phyloP scores from a whole-genome alignment of 1,140 invertebrate genomes.

The Anthonomus grandis region DNA sequence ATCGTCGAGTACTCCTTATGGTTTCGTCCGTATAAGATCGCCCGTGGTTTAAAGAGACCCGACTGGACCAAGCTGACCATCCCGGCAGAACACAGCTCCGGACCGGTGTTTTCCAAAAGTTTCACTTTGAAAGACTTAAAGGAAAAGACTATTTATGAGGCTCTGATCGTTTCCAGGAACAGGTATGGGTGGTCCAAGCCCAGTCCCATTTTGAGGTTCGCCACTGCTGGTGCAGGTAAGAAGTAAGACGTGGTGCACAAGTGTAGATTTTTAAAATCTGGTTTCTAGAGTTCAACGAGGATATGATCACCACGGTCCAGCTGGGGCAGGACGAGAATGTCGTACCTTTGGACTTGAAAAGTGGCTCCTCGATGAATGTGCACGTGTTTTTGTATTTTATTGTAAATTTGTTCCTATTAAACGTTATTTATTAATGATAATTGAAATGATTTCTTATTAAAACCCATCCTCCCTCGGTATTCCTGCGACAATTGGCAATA shows the following conservation, averaged over 20 bases:
- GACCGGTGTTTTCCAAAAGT: conserved; percentile 63
- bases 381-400: no score
- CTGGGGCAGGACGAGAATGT: conserved; percentile 19
- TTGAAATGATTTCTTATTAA: no score
- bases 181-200: conserved; percentile 67
- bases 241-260: no score
- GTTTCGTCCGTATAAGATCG: conserved; percentile 54
- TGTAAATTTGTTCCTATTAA: no score
- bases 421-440: no score
- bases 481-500: no score
- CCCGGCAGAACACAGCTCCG: conserved; percentile 60
- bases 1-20: conserved; percentile 69
- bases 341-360: conserved; percentile 8
- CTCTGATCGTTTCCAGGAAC: conserved; percentile 65
- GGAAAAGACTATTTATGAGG: conserved; percentile 66
- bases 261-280: conserved; percentile 5
- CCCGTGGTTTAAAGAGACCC: conserved; percentile 46
- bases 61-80: conserved; percentile 67
- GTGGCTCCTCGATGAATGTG: no score
- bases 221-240: conserved; percentile 61
- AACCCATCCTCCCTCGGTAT: no score
- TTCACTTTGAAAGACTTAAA: conserved; percentile 65
- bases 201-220: conserved; percentile 61
- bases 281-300: conserved; percentile 41
- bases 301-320: conserved; percentile 43